Evolutionary conservation across 2,113 vertebrate genomes (phyloP), one percentile per base, ranked within the genome.

Genomic region (Phyllostomus discolor): DNA sequence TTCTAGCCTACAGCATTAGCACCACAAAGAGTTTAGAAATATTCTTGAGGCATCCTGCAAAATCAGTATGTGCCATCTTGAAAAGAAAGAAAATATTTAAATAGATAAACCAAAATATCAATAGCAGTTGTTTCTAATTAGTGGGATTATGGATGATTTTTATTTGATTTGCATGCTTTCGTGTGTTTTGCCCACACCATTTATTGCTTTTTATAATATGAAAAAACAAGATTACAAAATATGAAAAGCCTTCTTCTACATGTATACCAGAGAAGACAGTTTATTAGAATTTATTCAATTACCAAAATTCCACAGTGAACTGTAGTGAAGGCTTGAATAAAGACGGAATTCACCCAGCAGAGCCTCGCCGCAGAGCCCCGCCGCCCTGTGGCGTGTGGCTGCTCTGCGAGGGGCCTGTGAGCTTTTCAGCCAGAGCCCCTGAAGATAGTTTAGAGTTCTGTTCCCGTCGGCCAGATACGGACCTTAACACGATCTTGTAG

Each of bases 401-500:
- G 24, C 52, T 10, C 38, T 50, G 43, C 9, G 72, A 70, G 52
- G 5, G 2, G 38, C 41, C 81, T 26, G 38, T 0, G 41, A 94
- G 52, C 67, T 86, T 62, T 66, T 41, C 73, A 69, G 73, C 83
- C 41, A 24, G 28, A 16, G 20, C 20, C 54, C 28, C 76, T 43
- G 41, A 17, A 66, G 11, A 11, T 1, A 85, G 81, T 88, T 67
- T 70, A 62, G 19, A 59, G 4, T 12, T 43, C 67, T 90, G 5
- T 50, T 76, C 24, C 85, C 17, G 0, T 1, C 15, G 26, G 35
- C 41, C 70, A 22, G 86, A 62, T 48, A 35, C 89, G 15, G 94
- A n/a, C 70, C 88, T 95, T 43, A 38, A 35, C 43, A 41, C 50
- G 64, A 85, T 62, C 78, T 97, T 90, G 28, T 24, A 92, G 66